Evolutionary conservation across 2,888 invertebrate genomes (phyloP), one percentile per base, ranked within the genome.

Genomic region (Drosophila leonis): DNA sequence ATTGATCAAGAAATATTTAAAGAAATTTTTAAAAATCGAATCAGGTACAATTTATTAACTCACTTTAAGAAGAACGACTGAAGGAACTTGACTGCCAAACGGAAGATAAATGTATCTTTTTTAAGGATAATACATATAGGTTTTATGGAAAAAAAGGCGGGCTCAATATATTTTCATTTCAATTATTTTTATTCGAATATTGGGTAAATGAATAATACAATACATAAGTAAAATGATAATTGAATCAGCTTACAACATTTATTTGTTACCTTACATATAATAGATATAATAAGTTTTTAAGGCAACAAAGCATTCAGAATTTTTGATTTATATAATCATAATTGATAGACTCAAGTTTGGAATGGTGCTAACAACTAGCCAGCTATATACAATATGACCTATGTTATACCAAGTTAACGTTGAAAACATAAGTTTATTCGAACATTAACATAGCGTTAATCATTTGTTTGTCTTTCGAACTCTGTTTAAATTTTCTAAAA

Each of bases 1-100:
- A 65, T 71, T 33, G 62, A 70, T 63, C 55, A 49, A 44, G 48
- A 72, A 60, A 71, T 52, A 60, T 68, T 41, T 33, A 5, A 10
- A 39, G 37, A 56, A 39, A 72, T 62, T 72, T 51, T 59, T 33
- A 39, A 39, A 27, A 51, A 42, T 20, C 31, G 31, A 31, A 55
- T 44, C 66, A 31, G 56, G 29, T 44, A 44, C 35, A n/a, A 10
- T 13, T 35, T 35, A 27, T 35, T 9, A 18, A 18, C n/a, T 39
- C 12, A 39, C 18, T 29, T 54, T 4, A 39, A 13, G 15, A 52
- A 3, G 12, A 29, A 6, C 7, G 18, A 6, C 48, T n/a, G 5
- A 0, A n/a, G 5, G 10, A 12, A n/a, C 48, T 12, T 6, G 18
- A 24, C 20, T 35, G 35, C 0, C 33, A 2, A 24, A 9, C 0